Conservation (phyloP, 1,140 invertebrate species). For the Rhyacophila brunnea region DNA sequence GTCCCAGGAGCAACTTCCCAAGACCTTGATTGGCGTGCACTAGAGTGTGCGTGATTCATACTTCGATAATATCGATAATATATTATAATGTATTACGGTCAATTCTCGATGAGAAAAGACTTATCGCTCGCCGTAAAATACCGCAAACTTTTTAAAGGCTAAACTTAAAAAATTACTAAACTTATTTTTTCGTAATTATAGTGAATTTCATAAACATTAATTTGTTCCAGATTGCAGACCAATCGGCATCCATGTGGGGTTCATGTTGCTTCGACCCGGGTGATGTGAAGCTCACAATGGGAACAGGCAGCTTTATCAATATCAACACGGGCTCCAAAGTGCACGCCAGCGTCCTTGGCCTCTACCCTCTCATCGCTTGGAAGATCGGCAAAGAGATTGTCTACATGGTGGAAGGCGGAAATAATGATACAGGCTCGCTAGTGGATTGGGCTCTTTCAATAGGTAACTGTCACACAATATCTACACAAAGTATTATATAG, state of each 20-base stretch:
- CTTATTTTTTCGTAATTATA: neutral
- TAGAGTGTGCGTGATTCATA: no score
- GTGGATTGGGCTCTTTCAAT: constrained; percentile 82
- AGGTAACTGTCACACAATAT: no score
- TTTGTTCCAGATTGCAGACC: constrained; percentile 68
- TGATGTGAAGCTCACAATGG: constrained; percentile 89
- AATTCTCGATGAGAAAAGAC: no score
- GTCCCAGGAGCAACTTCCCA: no score
- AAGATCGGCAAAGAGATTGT: constrained; percentile 67
- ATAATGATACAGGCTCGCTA: constrained; percentile 84
- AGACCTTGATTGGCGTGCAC: no score
- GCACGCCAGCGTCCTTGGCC: constrained; percentile 73
- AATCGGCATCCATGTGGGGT: constrained; percentile 89
- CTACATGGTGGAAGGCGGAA: constrained; percentile 81
- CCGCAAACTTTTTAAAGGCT: no score
- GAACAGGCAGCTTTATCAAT: constrained; percentile 91
- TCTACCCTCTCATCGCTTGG: constrained; percentile 93
- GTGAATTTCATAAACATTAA: neutral
- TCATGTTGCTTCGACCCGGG: constrained; percentile 80
- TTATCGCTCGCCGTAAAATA: no score
- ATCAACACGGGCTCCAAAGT: constrained; percentile 79
- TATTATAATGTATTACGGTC: no score
- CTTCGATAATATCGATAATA: no score
- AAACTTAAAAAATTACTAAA: no score
- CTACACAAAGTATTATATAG: no score